A percentile compares a stretch with the other conserved stretches of the same genome.
These are phyloP conservation scores for Rhipidura dahli DNA, from an alignment of 2,113 vertebrate species.

Conservation along the genomic window DNA sequence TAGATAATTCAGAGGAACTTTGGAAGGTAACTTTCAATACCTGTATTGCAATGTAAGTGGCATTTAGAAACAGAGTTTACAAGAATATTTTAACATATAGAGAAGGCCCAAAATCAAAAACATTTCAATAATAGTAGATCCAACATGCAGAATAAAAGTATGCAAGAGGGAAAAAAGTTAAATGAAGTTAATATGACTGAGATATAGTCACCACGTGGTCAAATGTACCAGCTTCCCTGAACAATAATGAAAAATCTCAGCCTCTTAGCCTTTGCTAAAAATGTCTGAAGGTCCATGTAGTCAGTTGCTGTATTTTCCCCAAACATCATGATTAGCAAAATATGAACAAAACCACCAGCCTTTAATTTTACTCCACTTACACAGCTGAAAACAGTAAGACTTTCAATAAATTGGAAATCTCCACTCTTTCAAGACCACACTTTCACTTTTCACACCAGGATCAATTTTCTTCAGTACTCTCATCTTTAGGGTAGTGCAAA, in stretches of 20 bases:
- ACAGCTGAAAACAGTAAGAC: not conserved
- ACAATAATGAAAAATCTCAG: not conserved
- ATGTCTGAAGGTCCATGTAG: not conserved
- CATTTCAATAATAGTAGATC: not conserved
- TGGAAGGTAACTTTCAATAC: not conserved
- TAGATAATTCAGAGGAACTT: not conserved
- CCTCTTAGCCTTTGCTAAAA: not conserved
- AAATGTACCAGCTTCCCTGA: not conserved
- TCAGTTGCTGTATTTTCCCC: not conserved
- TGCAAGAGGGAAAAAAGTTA: not conserved
- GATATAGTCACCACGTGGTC: not conserved
- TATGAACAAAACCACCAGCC: not conserved
- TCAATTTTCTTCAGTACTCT: not conserved
- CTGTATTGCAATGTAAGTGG: not conserved
- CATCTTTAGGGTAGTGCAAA: not conserved
- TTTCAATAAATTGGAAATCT: not conserved
- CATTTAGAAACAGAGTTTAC: not conserved
- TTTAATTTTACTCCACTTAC: not conserved
- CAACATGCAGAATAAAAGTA: not conserved
- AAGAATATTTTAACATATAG: not conserved
- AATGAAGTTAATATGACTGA: not conserved
- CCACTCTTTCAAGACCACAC: not conserved
- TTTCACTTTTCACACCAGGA: not conserved
- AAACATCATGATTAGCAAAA: not conserved
- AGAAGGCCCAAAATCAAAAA: not conserved